Percentiles rank a stretch among this genome's conserved stretches.
phyloP scores from a whole-genome alignment of 2,113 vertebrate species.

The Felis catus region DNA sequence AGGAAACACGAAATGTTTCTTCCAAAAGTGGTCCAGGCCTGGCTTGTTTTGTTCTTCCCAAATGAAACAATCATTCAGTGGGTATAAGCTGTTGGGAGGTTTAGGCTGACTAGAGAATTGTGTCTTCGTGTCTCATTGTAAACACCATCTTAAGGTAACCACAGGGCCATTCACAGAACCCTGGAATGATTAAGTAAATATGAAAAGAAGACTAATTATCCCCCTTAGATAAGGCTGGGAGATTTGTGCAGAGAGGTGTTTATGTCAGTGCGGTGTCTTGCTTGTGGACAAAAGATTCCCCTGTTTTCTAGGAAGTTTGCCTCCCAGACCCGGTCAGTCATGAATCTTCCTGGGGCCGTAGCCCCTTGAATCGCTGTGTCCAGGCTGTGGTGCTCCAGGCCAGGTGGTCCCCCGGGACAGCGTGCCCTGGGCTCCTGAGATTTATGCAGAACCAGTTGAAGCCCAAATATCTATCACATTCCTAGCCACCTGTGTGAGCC shows the following conservation, averaged over 20 bases:
- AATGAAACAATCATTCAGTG: not conserved
- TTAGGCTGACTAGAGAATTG: not conserved
- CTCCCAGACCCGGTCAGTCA: not conserved
- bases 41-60: not conserved
- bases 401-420: constrained; percentile 67
- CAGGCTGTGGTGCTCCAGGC: constrained; percentile 67
- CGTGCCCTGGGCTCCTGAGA: constrained; percentile 44
- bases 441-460: constrained; percentile 56
- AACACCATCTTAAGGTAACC: not conserved
- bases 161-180: fast-evolving
- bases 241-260: constrained; percentile 3
- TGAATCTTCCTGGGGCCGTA: constrained; percentile 52
- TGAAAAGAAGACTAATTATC: not conserved
- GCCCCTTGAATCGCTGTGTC: constrained; percentile 50
- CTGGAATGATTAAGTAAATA: constrained; percentile 42
- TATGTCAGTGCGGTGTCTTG: not conserved
- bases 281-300: constrained; percentile 42
- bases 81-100: not conserved
- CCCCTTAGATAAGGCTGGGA: not conserved
- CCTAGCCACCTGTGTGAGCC: constrained; percentile 63
- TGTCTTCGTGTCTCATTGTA: not conserved
- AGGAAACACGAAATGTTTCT: not conserved
- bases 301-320: constrained; percentile 60
- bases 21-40: not conserved
- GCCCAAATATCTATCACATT: constrained; percentile 57